A percentile compares a stretch with the other conserved stretches of the same genome.
Evolutionary conservation across 2,113 vertebrate genomes (phyloP).

Genomic region (Eptesicus fuscus): DNA sequence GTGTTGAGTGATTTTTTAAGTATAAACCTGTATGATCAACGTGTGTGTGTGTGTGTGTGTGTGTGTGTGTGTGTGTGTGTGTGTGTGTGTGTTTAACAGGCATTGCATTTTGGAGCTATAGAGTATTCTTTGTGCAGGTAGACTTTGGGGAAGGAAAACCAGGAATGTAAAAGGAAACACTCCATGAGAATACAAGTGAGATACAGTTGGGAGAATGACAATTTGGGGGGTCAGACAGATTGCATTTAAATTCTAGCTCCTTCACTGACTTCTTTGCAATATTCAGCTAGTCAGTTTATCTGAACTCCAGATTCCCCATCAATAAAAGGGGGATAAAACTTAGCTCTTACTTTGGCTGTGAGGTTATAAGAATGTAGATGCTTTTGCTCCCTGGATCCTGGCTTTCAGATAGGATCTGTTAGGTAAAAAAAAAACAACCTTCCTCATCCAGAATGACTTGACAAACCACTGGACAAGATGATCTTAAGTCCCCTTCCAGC

Average conservation of each 20-base stretch:
- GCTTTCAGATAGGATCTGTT: not conserved
- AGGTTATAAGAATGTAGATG: not conserved
- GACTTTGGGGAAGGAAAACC: not conserved
- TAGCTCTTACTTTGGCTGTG: not conserved
- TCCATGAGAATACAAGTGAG: not conserved
- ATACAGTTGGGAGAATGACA: not conserved
- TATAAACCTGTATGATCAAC: not conserved
- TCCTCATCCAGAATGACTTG: not conserved
- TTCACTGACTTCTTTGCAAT: not conserved
- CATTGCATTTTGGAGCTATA: not conserved
- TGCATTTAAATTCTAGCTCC: not conserved
- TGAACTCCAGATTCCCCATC: not conserved
- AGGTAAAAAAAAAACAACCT: not conserved
- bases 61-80: not conserved
- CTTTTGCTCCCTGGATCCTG: not conserved
- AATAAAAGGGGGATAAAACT: not conserved
- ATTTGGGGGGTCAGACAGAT: not conserved
- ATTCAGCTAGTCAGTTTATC: not conserved
- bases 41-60: not conserved
- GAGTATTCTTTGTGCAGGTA: not conserved
- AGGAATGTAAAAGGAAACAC: not conserved
- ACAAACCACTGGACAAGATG: not conserved
- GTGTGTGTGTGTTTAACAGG: not conserved
- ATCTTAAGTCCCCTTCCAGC: not conserved
- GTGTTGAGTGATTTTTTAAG: no score